Conservation (phyloP, 1,140 invertebrate species). For the Anoplolepis gracilipes region DNA sequence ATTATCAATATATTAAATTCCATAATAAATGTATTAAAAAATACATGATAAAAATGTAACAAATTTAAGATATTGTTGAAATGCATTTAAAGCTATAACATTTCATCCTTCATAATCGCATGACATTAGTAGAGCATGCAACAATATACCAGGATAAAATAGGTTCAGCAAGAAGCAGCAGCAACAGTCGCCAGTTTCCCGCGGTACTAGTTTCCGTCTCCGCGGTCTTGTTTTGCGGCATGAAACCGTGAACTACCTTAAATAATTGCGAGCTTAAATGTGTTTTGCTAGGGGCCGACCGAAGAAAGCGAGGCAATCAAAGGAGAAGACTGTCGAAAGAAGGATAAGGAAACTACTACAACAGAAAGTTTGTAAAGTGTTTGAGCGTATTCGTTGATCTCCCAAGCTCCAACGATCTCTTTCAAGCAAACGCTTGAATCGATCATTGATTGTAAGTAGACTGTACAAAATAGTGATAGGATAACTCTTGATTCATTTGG, state of each 20-base stretch:
- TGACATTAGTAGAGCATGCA: slow-evolving; percentile 41
- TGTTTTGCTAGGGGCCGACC: slow-evolving; percentile 72
- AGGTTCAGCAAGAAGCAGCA: slow-evolving; percentile 71
- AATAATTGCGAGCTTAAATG: slow-evolving; percentile 79
- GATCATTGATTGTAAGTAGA: background rate
- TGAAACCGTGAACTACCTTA: slow-evolving; percentile 76
- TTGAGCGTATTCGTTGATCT: slow-evolving; percentile 47
- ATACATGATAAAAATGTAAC: slow-evolving; percentile 11
- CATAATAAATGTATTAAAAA: background rate
- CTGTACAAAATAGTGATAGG: background rate
- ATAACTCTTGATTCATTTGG: background rate
- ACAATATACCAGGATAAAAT: slow-evolving; percentile 52
- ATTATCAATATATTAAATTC: slow-evolving; percentile 22
- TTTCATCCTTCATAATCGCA: slow-evolving; percentile 56
- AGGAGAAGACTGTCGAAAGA: slow-evolving; percentile 64
- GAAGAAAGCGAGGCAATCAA: slow-evolving; percentile 69
- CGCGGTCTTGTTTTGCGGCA: slow-evolving; percentile 74
- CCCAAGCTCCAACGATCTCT: background rate
- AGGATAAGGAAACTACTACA: slow-evolving; percentile 37
- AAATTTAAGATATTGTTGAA: slow-evolving; percentile 37
- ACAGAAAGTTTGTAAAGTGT: slow-evolving; percentile 67
- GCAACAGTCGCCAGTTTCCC: slow-evolving; percentile 77
- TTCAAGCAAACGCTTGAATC: background rate
- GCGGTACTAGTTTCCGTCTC: slow-evolving; percentile 73
- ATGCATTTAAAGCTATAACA: slow-evolving; percentile 12